These are phyloP conservation scores for Drosophila sucinea DNA, from an alignment of 1,140 invertebrate species.

Conservation along the genomic window DNA sequence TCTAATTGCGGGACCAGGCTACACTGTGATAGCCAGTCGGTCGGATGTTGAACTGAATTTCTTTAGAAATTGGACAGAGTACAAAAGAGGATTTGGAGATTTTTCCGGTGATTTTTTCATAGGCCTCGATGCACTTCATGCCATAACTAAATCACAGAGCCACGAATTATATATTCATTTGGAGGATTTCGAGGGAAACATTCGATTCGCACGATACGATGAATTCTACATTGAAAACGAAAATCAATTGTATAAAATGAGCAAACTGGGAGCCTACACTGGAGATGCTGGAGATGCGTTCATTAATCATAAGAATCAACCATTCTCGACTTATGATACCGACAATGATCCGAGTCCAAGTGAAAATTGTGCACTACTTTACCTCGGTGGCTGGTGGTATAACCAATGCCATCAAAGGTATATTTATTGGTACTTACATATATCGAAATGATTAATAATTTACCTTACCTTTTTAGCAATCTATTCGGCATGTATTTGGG, in stretches of 20 bases:
- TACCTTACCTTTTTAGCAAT: background rate
- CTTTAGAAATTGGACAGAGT: background rate
- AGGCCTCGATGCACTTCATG: constrained; percentile 9
- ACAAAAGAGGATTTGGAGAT: background rate
- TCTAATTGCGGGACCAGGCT: background rate
- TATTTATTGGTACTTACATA: background rate
- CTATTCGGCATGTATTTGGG: background rate
- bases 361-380: background rate
- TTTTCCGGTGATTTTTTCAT: background rate
- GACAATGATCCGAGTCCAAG: background rate
- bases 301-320: background rate
- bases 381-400: constrained; percentile 2
- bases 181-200: background rate
- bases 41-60: background rate
- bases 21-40: constrained; percentile 3
- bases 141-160: background rate
- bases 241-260: background rate
- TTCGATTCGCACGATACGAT: constrained; percentile 1
- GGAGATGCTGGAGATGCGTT: constrained; percentile 6
- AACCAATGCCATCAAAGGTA: background rate
- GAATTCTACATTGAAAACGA: constrained; percentile 6
- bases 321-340: constrained; percentile 1
- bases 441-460: background rate
- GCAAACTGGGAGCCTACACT: background rate
- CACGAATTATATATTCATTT: constrained; percentile 5